Evolutionary conservation across 1,140 invertebrate species (phyloP).

Genomic region (Anoplophora glabripennis): DNA sequence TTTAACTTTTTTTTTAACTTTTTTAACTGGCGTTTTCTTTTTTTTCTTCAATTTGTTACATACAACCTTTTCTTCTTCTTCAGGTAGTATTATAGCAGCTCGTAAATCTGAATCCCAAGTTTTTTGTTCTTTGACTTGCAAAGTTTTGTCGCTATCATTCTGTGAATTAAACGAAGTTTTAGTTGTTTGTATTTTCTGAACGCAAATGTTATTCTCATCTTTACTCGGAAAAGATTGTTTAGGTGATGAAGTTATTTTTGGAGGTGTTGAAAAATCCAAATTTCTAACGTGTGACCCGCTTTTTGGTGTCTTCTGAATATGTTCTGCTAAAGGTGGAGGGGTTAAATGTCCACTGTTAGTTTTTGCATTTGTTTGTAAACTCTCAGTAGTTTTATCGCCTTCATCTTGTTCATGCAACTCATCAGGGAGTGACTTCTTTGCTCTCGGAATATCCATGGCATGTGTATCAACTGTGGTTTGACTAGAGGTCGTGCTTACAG

Average conservation of each 20-base stretch:
- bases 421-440: neutral
- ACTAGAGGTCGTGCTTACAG: too few species aligned
- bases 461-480: neutral
- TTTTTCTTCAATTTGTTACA: neutral
- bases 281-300: constrained; percentile 34
- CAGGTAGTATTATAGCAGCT: constrained; percentile 3
- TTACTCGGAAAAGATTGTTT: constrained; percentile 21
- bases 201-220: constrained; percentile 17
- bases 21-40: constrained; percentile 3
- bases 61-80: neutral
- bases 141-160: neutral
- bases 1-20: neutral
- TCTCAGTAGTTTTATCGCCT: neutral
- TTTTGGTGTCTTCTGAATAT: constrained; percentile 22
- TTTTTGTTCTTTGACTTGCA: constrained; percentile 4
- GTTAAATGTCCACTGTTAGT: neutral
- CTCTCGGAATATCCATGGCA: neutral
- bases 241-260: constrained; percentile 18
- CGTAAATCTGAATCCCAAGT: constrained; percentile 26
- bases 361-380: neutral
- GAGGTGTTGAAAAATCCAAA: constrained; percentile 35
- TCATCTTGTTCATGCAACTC: neutral
- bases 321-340: neutral
- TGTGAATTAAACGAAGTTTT: constrained; percentile 19
- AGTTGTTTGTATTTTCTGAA: constrained; percentile 20